Evolutionary conservation across 2,113 vertebrate genomes (phyloP), one percentile per base, ranked within the genome.

Genomic region (Numenius arquata): DNA sequence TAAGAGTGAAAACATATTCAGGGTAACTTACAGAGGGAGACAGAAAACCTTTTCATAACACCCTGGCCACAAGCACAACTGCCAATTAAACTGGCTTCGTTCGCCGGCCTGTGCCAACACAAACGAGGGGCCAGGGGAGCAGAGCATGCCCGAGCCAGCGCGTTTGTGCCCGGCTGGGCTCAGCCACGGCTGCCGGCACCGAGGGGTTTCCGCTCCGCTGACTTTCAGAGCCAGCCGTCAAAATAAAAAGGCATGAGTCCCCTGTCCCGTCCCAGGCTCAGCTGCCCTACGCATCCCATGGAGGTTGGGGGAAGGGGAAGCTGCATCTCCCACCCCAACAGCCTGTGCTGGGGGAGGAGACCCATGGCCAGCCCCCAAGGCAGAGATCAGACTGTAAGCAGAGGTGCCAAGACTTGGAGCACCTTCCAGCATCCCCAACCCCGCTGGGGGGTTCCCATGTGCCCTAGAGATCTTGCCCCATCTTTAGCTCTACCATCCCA

Each of bases 31-130:
- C 7, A 70, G 87, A 96, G 86, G 70, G 93, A 98, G 96, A 98
- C 98, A 98, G 98, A 98, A 96, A 96, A 90, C 85, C 98, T 97
- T 98, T 98, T 98, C 98, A 98, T 97, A 94, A 89, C 95, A 73
- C 84, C 70, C 97, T 82, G 96, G 97, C 97, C 95, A 85, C 94
- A 96, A 97, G 94, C 90, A 96, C 95, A 91, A 95, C 95, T 95
- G 95, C 93, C 96, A 97, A 96, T 97, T 97, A 97, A 95, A 93
- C 18, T 1, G 4, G 85, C 94, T 95, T 75, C 27, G 3, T 75
- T 92, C 32, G 38, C 67, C 0, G 2, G 61, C 86, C 8, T 3
- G 74, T 98, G 98, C 98, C 98, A 98, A 98, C 96, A 98, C 93
- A 98, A 98, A 98, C 89, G 89, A 92, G 89, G 95, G 96, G 96